These are phyloP conservation scores for Ptilonorhynchus violaceus DNA, from an alignment of 2,113 vertebrate species.

Conservation along the genomic window DNA sequence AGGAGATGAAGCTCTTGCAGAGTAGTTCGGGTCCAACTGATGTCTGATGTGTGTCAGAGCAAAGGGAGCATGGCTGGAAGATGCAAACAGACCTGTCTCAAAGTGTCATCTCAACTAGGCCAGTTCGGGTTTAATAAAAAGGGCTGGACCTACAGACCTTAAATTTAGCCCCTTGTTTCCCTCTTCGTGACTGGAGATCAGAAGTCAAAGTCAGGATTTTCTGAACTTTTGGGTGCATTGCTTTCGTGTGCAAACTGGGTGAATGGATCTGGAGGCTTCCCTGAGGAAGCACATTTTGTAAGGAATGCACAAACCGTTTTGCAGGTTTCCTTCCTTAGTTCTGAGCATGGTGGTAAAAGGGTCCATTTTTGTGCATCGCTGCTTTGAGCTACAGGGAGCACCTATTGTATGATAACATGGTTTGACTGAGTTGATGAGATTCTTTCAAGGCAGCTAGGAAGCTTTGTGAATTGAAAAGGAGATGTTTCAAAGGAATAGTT, in stretches of 20 bases:
- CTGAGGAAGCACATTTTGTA: accelerated
- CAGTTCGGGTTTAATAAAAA: not conserved
- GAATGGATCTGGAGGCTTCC: not conserved
- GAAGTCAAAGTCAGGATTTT: not conserved
- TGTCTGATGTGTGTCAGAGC: not conserved
- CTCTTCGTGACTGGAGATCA: not conserved
- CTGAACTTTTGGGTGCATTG: not conserved
- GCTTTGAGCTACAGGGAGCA: not conserved
- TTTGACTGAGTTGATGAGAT: not conserved
- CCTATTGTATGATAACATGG: not conserved
- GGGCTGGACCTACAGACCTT: accelerated
- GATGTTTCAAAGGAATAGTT: not conserved
- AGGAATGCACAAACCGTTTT: not conserved
- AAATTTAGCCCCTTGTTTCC: not conserved
- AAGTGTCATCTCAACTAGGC: not conserved
- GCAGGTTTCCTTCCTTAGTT: not conserved
- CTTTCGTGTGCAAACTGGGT: not conserved
- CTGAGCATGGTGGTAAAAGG: not conserved
- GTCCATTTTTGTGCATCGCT: not conserved
- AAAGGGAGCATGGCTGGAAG: accelerated
- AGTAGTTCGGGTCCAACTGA: not conserved
- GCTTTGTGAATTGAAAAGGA: not conserved
- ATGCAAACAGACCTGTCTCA: not conserved
- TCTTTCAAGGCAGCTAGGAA: not conserved
- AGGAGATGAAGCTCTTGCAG: not conserved